Conservation (phyloP, 1,140 invertebrate species). For the Tetranychus cinnabarinus region DNA sequence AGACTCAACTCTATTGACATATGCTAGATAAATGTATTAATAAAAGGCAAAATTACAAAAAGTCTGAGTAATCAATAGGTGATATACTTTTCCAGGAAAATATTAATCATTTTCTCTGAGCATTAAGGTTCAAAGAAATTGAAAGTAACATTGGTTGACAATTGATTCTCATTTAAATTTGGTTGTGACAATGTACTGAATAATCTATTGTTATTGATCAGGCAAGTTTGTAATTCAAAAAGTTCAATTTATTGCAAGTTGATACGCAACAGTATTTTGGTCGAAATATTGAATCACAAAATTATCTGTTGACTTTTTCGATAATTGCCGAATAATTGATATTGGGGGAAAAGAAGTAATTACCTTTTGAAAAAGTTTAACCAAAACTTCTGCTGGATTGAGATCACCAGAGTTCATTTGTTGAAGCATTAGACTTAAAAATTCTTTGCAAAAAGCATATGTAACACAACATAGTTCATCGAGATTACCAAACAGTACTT, state of each 20-base stretch:
- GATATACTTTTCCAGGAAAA: no score
- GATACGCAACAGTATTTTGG: not conserved
- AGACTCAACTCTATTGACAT: no score
- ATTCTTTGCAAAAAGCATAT: constrained; percentile 41
- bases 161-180: no score
- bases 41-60: no score
- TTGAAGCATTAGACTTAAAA: constrained; percentile 31
- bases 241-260: not conserved
- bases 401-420: constrained; percentile 24
- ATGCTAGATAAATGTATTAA: no score
- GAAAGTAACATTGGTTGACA: no score
- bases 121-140: no score
- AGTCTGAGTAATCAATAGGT: no score
- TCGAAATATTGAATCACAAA: not conserved
- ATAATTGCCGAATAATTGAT: not conserved
- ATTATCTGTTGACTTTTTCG: not conserved
- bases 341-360: constrained; percentile 1
- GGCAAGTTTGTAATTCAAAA: no score
- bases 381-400: constrained; percentile 28
- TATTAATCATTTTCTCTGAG: no score
- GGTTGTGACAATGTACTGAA: no score
- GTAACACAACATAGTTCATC: constrained; percentile 41
- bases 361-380: constrained; percentile 35
- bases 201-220: no score
- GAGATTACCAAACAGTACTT: constrained; percentile 40